These are phyloP conservation scores for Cremastinae sp. DNA, from an alignment of 2,888 invertebrate species.

Conservation along the genomic window DNA sequence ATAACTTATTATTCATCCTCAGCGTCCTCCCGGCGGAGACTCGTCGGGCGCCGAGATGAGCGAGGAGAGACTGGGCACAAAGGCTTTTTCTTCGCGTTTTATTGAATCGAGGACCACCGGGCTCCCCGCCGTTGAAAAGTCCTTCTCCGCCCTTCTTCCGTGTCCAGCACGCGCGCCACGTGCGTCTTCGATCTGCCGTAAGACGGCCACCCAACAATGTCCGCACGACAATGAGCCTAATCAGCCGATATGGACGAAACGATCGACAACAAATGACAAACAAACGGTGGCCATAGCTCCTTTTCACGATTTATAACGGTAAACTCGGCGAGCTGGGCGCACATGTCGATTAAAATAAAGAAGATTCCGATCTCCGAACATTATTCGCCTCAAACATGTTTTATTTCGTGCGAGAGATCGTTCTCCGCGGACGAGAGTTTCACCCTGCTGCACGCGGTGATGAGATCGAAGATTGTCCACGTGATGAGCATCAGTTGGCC, in stretches of 20 bases:
- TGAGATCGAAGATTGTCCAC: too few relatives aligned
- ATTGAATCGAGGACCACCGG: slow-evolving; percentile 70
- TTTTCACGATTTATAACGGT: slow-evolving; percentile 67
- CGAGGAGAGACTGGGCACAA: slow-evolving; percentile 36
- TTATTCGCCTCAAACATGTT: background rate
- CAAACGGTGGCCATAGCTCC: slow-evolving; percentile 37
- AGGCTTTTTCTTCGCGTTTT: slow-evolving; percentile 51
- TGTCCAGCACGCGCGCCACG: slow-evolving; percentile 54
- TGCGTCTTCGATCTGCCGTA: slow-evolving; percentile 16
- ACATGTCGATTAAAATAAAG: background rate
- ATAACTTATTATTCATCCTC: too few relatives aligned
- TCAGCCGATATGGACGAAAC: slow-evolving; percentile 73
- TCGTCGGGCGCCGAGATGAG: slow-evolving; percentile 5
- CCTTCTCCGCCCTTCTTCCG: slow-evolving; percentile 40
- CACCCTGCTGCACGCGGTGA: background rate
- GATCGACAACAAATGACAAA: slow-evolving; percentile 74
- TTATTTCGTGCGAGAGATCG: background rate
- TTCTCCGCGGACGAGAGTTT: background rate
- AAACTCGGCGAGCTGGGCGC: slow-evolving; percentile 19
- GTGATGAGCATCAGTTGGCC: background rate
- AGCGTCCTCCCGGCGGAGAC: slow-evolving; percentile 1
- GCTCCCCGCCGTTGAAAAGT: slow-evolving; percentile 50
- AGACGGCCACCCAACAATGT: slow-evolving; percentile 33
- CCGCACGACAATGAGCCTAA: slow-evolving; percentile 76
- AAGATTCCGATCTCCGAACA: slow-evolving; percentile 23